Base-by-base conservation (phyloP, 2,797 vertebrate genomes). In the Eulemur albifrons region DNA sequence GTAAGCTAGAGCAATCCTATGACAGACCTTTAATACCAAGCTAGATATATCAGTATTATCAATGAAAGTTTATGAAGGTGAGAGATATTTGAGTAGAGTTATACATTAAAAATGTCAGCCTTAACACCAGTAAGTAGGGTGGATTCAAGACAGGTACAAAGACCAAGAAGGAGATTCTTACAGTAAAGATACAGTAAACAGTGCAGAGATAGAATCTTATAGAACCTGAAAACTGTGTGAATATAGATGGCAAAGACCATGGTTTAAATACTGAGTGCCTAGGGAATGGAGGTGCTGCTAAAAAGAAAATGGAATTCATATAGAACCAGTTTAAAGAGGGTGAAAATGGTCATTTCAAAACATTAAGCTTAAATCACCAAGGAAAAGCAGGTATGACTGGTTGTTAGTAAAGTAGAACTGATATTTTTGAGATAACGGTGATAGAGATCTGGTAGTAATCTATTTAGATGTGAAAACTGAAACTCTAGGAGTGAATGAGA, bases 291-390 rank as follows among this genome's bases (percentile, higher is more conserved):
- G 38, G 35, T 65, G 11, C 50, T 17, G 27, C 77, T 48, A n/a
- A 67, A 12, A 12, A 67, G 32, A 57, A 94, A 69, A 69, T 43
- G 50, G 25, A 90, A 43, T 90, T 84, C 40, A 48, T 35, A 18
- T 12, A 69, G 50, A 90, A 84, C 27, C 20, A 38, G 25, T 48
- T 83, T 88, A 59, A 77, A 90, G 40, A 48, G 13, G n/a, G 45
- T 95, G 25, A 50, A 76, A 38, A 87, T 30, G 52, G 75, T 88
- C 17, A 61, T 65, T 89, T 79, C 18, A 70, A 92, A 93, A 93
- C 14, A 13, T 32, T 70, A 73, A 70, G 35, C 38, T 43, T 79
- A 79, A 88, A 79, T 32, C 20, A 79, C 14, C 54, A 72, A 88
- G 48, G 93, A 65, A 75, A 76, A 83, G 30, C 32, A 89, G 25